These are phyloP conservation scores for Cryptotermes secundus DNA, from an alignment of 1,140 invertebrate species.

Conservation along the genomic window DNA sequence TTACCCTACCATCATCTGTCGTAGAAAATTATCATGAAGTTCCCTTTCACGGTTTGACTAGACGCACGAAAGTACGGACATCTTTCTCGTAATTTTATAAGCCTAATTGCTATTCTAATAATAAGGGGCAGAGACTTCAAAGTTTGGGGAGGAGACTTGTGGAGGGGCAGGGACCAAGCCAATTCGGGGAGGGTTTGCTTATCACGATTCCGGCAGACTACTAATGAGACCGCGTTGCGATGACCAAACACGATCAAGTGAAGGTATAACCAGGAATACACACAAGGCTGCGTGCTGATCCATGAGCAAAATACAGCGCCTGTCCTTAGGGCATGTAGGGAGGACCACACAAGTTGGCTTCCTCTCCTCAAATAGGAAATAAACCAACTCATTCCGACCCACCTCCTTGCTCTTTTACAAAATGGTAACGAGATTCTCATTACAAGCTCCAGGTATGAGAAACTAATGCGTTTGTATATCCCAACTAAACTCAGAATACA, in stretches of 20 bases:
- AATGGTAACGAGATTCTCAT: conserved; percentile 13
- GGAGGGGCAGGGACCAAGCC: neutral
- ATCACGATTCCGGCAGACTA: conserved; percentile 3
- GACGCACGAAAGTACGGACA: neutral
- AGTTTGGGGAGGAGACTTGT: neutral
- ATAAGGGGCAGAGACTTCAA: neutral
- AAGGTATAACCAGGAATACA: neutral
- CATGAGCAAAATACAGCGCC: neutral
- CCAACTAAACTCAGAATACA: neutral
- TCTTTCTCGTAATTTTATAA: neutral
- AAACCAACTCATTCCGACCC: neutral
- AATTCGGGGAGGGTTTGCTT: neutral
- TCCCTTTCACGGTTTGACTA: neutral
- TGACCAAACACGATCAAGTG: conserved; percentile 6
- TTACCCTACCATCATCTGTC: neutral
- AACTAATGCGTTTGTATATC: neutral
- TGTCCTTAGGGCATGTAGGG: neutral
- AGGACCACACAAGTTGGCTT: neutral
- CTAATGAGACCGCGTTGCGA: neutral
- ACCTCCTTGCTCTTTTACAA: neutral
- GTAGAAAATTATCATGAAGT: neutral
- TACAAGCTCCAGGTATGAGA: neutral
- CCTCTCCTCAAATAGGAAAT: conserved; percentile 16
- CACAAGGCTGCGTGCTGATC: neutral
- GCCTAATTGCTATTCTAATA: neutral